phyloP scores from a whole-genome alignment of 2,797 vertebrate species.

The Sebastolobus alascanus region DNA sequence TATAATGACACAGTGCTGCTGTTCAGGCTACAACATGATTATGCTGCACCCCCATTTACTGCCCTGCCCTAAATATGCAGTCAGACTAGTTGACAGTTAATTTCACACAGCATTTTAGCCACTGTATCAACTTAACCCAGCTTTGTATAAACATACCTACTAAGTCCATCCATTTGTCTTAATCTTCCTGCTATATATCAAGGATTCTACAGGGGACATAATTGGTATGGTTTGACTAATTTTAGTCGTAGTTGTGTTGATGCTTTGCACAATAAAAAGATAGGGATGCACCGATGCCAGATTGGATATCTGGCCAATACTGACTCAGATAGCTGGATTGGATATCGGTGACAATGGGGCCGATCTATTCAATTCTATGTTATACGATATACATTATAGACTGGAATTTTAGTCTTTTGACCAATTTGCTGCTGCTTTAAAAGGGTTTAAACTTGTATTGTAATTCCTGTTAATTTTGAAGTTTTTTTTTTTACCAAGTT shows the following conservation, averaged over 20 bases:
- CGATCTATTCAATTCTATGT: too few relatives aligned
- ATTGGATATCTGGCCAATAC: too few relatives aligned
- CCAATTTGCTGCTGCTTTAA: too few relatives aligned
- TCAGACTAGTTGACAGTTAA: slow-evolving; percentile 50
- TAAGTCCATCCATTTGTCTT: not conserved
- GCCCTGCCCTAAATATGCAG: slow-evolving; percentile 70
- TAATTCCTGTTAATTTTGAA: too few relatives aligned
- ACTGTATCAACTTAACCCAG: not conserved
- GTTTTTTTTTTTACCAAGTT: too few relatives aligned
- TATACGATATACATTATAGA: too few relatives aligned
- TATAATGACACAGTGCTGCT: slow-evolving; percentile 47
- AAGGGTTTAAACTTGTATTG: too few relatives aligned
- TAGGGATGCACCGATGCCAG: fast-evolving
- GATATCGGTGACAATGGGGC: too few relatives aligned
- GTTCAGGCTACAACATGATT: slow-evolving; percentile 75
- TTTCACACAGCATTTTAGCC: not conserved
- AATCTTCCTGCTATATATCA: not conserved
- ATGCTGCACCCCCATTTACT: slow-evolving; percentile 52
- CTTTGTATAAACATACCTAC: not conserved
- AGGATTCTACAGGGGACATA: not conserved
- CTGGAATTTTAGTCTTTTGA: too few relatives aligned
- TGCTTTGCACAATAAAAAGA: not conserved
- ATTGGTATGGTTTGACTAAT: not conserved
- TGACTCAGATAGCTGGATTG: too few relatives aligned
- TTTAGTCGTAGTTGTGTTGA: not conserved